Percentiles rank a stretch among this genome's conserved stretches.
phyloP scores from a whole-genome alignment of 2,888 invertebrate genomes.

The Thelaira solivaga region DNA sequence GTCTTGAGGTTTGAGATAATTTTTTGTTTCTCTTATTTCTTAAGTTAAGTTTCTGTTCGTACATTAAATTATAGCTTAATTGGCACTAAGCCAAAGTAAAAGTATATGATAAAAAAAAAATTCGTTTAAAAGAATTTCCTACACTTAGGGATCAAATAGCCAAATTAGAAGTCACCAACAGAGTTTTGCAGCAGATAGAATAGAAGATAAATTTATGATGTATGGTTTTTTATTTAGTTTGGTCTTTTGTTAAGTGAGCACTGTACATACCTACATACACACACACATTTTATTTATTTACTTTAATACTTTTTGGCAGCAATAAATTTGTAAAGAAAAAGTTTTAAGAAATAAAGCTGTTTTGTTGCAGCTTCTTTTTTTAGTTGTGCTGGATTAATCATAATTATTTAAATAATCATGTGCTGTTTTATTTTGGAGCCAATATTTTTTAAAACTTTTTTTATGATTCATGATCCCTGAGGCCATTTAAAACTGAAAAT shows the following conservation, averaged over 20 bases:
- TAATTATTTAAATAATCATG: no score
- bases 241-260: background rate
- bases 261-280: no score
- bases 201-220: slow-evolving; percentile 47
- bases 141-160: slow-evolving; percentile 50
- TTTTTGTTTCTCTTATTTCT: slow-evolving; percentile 2
- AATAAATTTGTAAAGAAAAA: slow-evolving; percentile 12
- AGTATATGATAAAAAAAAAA: background rate
- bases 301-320: slow-evolving; percentile 5
- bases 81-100: slow-evolving; percentile 72
- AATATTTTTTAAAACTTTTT: no score
- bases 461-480: no score
- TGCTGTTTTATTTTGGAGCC: no score
- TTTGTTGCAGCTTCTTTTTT: background rate
- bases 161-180: slow-evolving; percentile 56
- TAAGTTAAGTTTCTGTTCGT: slow-evolving; percentile 39
- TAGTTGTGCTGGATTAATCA: no score
- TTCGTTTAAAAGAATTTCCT: slow-evolving; percentile 34
- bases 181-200: slow-evolving; percentile 10
- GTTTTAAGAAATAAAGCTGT: background rate
- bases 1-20: slow-evolving; percentile 41
- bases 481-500: no score
- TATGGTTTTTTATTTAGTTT: slow-evolving; percentile 37
- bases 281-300: no score
- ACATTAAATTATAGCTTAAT: slow-evolving; percentile 76